These are phyloP conservation scores for Trichogramma evanescens DNA, from an alignment of 2,888 invertebrate species.

Conservation along the genomic window DNA sequence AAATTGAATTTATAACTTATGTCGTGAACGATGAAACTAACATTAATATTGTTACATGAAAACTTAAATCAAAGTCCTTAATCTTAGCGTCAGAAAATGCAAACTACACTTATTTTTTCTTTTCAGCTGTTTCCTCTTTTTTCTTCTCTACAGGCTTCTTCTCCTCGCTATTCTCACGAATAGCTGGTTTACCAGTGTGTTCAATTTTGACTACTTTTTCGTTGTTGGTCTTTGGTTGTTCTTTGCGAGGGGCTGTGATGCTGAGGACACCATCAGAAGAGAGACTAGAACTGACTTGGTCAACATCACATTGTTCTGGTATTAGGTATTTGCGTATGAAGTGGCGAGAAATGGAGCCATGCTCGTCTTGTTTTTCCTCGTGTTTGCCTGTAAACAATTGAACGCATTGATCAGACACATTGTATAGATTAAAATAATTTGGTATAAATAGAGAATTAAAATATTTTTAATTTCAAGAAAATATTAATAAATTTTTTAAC, in stretches of 20 bases:
- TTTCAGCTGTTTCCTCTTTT: constrained; percentile 19
- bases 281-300: constrained; percentile 66
- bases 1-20: constrained; percentile 7
- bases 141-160: constrained; percentile 12
- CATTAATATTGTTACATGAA: background rate
- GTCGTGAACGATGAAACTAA: constrained; percentile 5
- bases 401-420: background rate
- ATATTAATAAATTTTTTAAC: background rate
- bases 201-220: constrained; percentile 34
- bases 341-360: constrained; percentile 73
- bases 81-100: background rate
- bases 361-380: constrained; percentile 69
- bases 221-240: constrained; percentile 28
- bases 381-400: constrained; percentile 56
- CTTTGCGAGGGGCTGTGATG: constrained; percentile 64
- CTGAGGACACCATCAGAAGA: constrained; percentile 78
- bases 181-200: constrained; percentile 37
- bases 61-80: background rate
- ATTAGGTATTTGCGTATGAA: constrained; percentile 67
- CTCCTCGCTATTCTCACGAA: constrained; percentile 19
- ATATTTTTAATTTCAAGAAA: background rate
- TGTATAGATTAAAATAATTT: background rate
- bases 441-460: background rate
- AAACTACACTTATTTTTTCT: constrained; percentile 8
- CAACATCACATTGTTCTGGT: constrained; percentile 60